These are phyloP conservation scores for Dasypolia templi DNA, from an alignment of 2,888 invertebrate species.

Conservation along the genomic window DNA sequence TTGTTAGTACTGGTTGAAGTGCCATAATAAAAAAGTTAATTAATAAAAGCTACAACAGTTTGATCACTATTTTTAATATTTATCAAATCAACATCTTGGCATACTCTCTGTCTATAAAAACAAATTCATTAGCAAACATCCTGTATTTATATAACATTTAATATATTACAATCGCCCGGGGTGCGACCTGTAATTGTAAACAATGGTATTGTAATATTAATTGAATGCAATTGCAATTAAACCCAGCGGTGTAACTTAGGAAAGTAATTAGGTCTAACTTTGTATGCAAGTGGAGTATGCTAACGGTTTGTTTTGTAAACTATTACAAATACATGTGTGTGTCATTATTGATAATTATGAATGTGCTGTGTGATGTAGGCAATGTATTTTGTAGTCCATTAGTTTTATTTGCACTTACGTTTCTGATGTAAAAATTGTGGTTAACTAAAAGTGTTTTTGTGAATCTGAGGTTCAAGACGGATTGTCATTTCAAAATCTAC, in stretches of 20 bases:
- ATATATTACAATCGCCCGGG: conserved; percentile 66
- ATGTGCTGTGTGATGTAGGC: conserved; percentile 1
- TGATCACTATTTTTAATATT: too few species aligned
- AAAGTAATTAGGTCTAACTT: conserved; percentile 64
- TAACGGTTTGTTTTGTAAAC: conserved; percentile 58
- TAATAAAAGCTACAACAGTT: background rate
- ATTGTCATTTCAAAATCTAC: too few species aligned
- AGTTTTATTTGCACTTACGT: too few species aligned
- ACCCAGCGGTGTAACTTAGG: conserved; percentile 69
- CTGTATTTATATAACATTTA: conserved; percentile 36
- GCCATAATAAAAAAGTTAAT: background rate
- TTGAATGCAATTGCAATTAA: conserved; percentile 81
- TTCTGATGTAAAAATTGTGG: too few species aligned
- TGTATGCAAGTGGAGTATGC: conserved; percentile 63
- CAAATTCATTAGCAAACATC: conserved; percentile 3
- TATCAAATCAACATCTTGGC: background rate
- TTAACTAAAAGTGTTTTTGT: too few species aligned
- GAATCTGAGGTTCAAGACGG: too few species aligned
- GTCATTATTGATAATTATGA: conserved; percentile 14
- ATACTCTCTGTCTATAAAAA: background rate
- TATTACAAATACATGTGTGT: conserved; percentile 15
- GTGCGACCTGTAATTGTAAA: conserved; percentile 76
- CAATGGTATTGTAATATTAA: conserved; percentile 82
- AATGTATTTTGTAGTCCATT: too few species aligned
- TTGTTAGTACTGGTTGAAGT: background rate